Percentiles rank a stretch among this genome's conserved stretches.
These are phyloP conservation scores for Lacerta agilis DNA, from an alignment of 2,797 vertebrate species.

Conservation along the genomic window DNA sequence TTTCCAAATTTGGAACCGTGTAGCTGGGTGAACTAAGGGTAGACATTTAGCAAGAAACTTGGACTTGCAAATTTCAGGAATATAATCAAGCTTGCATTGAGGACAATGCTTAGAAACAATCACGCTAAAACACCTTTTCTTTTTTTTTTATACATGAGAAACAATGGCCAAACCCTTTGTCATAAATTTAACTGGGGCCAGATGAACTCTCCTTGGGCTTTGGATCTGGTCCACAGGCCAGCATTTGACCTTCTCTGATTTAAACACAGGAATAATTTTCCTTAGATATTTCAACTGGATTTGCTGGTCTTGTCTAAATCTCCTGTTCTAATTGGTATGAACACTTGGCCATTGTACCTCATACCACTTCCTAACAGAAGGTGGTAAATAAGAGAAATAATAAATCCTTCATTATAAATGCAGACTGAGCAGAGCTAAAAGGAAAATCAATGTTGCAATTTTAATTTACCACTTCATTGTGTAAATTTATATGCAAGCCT, in stretches of 20 bases:
- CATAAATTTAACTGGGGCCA: background rate
- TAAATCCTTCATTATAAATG: slow-evolving; percentile 72
- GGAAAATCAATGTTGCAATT: slow-evolving; percentile 66
- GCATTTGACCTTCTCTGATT: background rate
- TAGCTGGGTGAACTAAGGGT: background rate
- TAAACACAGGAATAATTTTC: background rate
- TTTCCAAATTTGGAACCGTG: background rate
- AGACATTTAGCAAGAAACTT: background rate
- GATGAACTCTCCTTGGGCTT: background rate
- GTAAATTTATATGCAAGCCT: slow-evolving; percentile 70
- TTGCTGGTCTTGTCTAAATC: background rate
- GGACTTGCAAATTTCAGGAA: background rate
- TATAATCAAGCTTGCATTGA: too few relatives aligned
- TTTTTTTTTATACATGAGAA: too few relatives aligned
- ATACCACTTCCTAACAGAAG: slow-evolving; percentile 27
- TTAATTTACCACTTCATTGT: slow-evolving; percentile 71
- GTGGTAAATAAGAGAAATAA: slow-evolving; percentile 66
- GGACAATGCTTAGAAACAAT: too few relatives aligned
- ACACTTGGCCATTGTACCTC: background rate
- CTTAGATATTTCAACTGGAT: background rate
- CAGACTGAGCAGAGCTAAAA: slow-evolving; percentile 72
- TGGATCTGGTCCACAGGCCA: background rate
- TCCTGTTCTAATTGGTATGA: background rate
- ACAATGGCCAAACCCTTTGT: too few relatives aligned
- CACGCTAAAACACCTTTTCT: too few relatives aligned